Percentiles rank a stretch among this genome's conserved stretches.
These are phyloP conservation scores for Ceratoteleas bidentatus DNA, from an alignment of 1,140 invertebrate species.

Conservation along the genomic window DNA sequence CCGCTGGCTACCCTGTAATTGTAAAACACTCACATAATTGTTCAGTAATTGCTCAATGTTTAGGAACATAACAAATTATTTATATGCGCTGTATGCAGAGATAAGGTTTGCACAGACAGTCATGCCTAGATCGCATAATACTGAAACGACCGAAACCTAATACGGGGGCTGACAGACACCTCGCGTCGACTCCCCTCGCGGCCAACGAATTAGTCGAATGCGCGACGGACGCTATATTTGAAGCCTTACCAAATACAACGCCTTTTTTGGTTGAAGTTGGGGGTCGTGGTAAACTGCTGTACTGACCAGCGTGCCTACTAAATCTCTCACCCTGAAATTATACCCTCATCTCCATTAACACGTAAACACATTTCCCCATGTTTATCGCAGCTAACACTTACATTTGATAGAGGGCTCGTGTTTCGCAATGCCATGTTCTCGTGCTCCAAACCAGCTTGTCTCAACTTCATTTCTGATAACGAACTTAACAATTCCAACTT, in stretches of 20 bases:
- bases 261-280: slow-evolving; percentile 82
- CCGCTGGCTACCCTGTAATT: too few species aligned
- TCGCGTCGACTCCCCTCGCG: slow-evolving; percentile 80
- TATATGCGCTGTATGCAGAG: too few species aligned
- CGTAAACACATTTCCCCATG: background rate
- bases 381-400: slow-evolving; percentile 44
- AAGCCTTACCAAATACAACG: slow-evolving; percentile 87
- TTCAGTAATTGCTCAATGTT: too few species aligned
- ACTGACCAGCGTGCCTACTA: slow-evolving; percentile 82
- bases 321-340: slow-evolving; percentile 77
- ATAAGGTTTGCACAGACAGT: slow-evolving; percentile 14
- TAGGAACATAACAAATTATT: too few species aligned
- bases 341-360: background rate
- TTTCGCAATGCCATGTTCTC: slow-evolving; percentile 88
- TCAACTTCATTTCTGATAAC: slow-evolving; percentile 93
- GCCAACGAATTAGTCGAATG: slow-evolving; percentile 75
- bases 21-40: too few species aligned
- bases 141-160: slow-evolving; percentile 85
- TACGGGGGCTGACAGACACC: slow-evolving; percentile 94
- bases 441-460: slow-evolving; percentile 90
- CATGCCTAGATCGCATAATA: slow-evolving; percentile 71
- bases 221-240: slow-evolving; percentile 73
- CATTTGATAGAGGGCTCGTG: slow-evolving; percentile 72
- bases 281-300: slow-evolving; percentile 90
- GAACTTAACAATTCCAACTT: slow-evolving; percentile 95